A percentile compares a stretch with the other conserved stretches of the same genome.
These are phyloP conservation scores for Acleris emargana DNA, from an alignment of 2,888 invertebrate genomes.

Conservation along the genomic window DNA sequence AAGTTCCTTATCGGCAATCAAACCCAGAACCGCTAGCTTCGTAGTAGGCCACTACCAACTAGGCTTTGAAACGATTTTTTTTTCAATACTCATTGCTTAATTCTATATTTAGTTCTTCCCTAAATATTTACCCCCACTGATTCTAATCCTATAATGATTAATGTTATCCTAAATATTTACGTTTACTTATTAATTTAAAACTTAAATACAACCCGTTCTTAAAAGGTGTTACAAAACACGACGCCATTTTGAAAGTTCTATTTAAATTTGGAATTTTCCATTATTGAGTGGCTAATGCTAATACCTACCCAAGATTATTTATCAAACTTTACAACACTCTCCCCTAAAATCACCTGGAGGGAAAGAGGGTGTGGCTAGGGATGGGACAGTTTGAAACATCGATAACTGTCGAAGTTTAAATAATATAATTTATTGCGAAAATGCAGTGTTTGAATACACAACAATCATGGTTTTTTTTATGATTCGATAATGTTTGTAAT, in stretches of 20 bases:
- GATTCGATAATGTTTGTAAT: no score
- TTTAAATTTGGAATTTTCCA: slow-evolving; percentile 10
- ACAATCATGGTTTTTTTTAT: no score
- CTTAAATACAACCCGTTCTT: not conserved
- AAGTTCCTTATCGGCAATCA: no score
- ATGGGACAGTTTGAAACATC: slow-evolving; percentile 7
- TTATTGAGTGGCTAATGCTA: slow-evolving; percentile 26
- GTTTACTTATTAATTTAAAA: not conserved
- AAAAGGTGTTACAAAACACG: slow-evolving; percentile 4
- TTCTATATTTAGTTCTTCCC: no score
- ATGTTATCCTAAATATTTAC: not conserved
- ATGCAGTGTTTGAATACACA: no score
- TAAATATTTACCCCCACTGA: no score
- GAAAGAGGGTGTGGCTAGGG: slow-evolving; percentile 16
- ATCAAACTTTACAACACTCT: slow-evolving; percentile 20
- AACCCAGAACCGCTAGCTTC: no score
- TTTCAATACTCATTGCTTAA: no score
- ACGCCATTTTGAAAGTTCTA: slow-evolving; percentile 7
- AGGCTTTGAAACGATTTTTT: no score
- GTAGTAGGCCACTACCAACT: no score
- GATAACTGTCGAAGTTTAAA: not conserved
- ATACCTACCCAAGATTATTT: slow-evolving; percentile 19
- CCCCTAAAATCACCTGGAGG: slow-evolving; percentile 33
- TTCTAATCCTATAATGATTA: no score
- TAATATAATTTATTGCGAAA: no score